Evolutionary conservation across 1,140 invertebrate genomes (phyloP), one percentile per base, ranked within the genome.

Genomic region (Pomacea maculata): DNA sequence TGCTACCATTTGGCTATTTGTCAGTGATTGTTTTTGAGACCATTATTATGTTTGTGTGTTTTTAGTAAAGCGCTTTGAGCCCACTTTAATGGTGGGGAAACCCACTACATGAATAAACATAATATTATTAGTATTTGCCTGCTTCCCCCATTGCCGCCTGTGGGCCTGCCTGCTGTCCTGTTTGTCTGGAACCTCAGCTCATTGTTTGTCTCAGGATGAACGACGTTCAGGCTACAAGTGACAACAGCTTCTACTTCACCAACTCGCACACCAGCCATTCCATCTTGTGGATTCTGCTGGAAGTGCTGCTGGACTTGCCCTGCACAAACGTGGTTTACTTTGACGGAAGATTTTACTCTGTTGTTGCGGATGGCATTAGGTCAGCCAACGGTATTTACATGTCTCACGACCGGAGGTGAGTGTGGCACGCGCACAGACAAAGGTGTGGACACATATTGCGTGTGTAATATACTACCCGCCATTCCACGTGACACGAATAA

Each of bases 221-320:
- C 77, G 86, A 87, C 79, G 82, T 87, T 10, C 71, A 76, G 45
- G 84, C 86, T 17, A 83, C 85, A 29, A 82, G 86, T 25, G 84
- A 85, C 14, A 81, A 87, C 73, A 85, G 81, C 54, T 87, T 88
- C 78, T 88, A 87, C 78, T 84, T 85, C 52, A 87, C 83, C 76
- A 34, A 65, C 65, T 25, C 34, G 61, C 29, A 65, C 63, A 6
- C 45, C 63, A 25, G 9, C 63, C 8, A 25, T 63, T 25, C 63
- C 63, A 25, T 67, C 21, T 9, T 67, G n/a, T 3, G 21, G 11
- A 78, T 78, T 29, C 65, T 67, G 25, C 6, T 67, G 57, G 11
- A n/a, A 8, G 21, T 78, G 57, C 8, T 61, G 19, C 55, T n/a
- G 21, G 29, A 65, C 76, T 1, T 52, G 17, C 45, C 9, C 11